Percentiles rank a stretch among this genome's conserved stretches.
Evolutionary conservation across 1,140 invertebrate species (phyloP).

Genomic region (Linepithema humile): DNA sequence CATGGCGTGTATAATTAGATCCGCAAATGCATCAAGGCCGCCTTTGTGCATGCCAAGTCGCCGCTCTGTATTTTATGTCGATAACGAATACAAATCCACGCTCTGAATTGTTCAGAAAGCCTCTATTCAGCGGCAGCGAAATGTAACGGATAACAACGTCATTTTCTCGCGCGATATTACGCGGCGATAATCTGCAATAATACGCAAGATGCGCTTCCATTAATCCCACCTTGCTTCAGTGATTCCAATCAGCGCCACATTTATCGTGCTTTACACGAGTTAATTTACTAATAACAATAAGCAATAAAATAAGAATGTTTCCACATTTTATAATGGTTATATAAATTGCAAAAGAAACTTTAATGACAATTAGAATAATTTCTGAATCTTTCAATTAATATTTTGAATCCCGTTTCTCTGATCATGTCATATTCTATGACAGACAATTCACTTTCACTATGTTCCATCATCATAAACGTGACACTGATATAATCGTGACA

Average conservation of each 20-base stretch:
- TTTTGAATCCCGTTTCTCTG: not conserved
- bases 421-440: too few relatives aligned
- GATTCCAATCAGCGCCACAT: conserved; percentile 2
- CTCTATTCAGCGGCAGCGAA: not conserved
- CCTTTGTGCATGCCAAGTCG: not conserved
- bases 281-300: conserved; percentile 3
- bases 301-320: not conserved
- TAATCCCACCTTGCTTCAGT: not conserved
- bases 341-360: not conserved
- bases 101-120: conserved; percentile 14
- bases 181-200: conserved; percentile 34
- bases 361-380: not conserved
- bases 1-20: not conserved
- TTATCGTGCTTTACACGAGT: not conserved
- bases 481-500: not conserved
- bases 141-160: conserved; percentile 19
- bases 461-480: not conserved
- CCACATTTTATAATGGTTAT: not conserved
- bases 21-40: not conserved
- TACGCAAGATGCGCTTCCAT: conserved; percentile 13
- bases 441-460: not conserved
- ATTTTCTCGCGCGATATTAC: conserved; percentile 38
- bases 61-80: conserved; percentile 9
- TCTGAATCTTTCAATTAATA: not conserved
- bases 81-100: conserved; percentile 32